phyloP scores from a whole-genome alignment of 2,113 vertebrate genomes.

The Phylloscopus whistleri region DNA sequence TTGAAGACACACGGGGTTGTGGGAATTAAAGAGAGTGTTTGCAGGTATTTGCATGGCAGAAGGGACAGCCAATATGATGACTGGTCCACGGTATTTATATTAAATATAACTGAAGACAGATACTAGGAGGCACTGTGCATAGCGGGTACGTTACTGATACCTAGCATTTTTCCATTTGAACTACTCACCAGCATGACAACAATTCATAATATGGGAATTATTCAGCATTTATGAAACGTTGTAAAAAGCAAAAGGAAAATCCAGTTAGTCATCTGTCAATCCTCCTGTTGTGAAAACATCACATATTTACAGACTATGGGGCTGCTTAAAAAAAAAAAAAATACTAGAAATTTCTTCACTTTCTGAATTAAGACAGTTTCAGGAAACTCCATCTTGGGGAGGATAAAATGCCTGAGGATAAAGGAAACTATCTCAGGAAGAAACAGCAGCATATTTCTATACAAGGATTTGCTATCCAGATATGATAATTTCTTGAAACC shows the following conservation, averaged over 20 bases:
- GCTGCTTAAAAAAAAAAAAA: background rate
- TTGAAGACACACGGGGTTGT: accelerated
- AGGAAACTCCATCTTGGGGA: background rate
- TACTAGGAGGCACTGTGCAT: background rate
- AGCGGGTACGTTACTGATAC: accelerated
- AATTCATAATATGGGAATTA: background rate
- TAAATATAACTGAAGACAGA: background rate
- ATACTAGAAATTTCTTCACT: background rate
- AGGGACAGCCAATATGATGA: background rate
- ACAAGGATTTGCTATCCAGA: background rate
- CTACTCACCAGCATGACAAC: background rate
- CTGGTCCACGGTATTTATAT: background rate
- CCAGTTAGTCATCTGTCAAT: slow-evolving; percentile 23
- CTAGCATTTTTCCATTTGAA: background rate
- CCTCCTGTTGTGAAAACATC: background rate
- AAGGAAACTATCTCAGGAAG: background rate
- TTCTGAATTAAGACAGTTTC: background rate
- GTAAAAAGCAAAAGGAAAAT: slow-evolving; percentile 1
- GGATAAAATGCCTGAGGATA: background rate
- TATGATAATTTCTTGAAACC: background rate
- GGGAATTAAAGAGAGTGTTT: background rate
- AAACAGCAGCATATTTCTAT: background rate
- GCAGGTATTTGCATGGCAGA: background rate
- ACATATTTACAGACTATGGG: background rate
- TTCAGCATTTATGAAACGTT: background rate